phyloP scores from a whole-genome alignment of 2,888 invertebrate species.

The Sesamia inferens region DNA sequence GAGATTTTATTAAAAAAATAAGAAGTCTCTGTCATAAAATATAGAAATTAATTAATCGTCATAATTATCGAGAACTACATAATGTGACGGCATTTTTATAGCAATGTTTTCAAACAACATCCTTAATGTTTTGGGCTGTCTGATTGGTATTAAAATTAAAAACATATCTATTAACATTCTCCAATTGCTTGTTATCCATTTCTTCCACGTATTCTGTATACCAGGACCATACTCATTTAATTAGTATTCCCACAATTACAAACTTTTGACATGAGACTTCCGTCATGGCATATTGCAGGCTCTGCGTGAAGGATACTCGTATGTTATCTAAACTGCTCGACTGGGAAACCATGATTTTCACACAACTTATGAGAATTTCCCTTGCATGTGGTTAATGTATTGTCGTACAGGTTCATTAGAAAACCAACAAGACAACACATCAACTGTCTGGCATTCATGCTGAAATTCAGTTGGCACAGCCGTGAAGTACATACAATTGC shows the following conservation, averaged over 20 bases:
- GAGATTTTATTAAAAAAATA: neutral
- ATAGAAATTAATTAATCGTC: neutral
- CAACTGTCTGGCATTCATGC: neutral
- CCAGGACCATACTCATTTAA: constrained; percentile 22
- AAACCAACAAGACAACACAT: neutral
- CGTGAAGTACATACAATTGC: neutral
- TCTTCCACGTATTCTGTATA: neutral
- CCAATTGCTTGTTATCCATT: no score
- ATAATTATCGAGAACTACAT: neutral
- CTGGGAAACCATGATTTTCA: constrained; percentile 45
- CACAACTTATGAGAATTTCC: constrained; percentile 33
- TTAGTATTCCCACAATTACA: constrained; percentile 25
- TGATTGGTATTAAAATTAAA: neutral
- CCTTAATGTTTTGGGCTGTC: neutral
- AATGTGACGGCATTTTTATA: neutral
- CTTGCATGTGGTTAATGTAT: constrained; percentile 20
- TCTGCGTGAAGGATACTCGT: constrained; percentile 18
- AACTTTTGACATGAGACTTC: constrained; percentile 38
- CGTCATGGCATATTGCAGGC: constrained; percentile 26
- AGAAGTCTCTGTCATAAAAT: neutral
- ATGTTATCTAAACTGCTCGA: constrained; percentile 47
- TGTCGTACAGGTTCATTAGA: neutral
- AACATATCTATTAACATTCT: neutral
- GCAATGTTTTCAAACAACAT: neutral
- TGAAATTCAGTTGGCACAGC: neutral